Percentiles rank a stretch among this genome's conserved stretches.
phyloP scores from a whole-genome alignment of 2,888 invertebrate genomes.

The Ephialtes manifestator region DNA sequence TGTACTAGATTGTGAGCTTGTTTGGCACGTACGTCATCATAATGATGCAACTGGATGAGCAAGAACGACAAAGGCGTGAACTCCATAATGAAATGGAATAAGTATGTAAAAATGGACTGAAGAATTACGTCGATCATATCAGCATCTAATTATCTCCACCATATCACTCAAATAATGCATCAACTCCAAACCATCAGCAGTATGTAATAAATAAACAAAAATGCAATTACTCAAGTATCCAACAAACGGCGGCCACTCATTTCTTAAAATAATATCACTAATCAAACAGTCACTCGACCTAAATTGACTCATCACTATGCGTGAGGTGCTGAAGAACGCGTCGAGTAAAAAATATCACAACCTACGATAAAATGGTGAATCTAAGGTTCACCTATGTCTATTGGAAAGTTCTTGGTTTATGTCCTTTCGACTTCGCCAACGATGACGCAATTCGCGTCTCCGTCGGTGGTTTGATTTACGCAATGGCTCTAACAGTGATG shows the following conservation, averaged over 20 bases:
- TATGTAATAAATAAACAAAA: slow-evolving; percentile 5
- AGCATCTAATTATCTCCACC: not conserved
- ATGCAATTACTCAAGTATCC: slow-evolving; percentile 10
- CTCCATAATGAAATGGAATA: not conserved
- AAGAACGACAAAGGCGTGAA: not conserved
- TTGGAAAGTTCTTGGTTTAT: slow-evolving; percentile 56
- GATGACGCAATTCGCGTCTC: slow-evolving; percentile 28
- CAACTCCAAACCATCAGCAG: not conserved
- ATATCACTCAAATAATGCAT: not conserved
- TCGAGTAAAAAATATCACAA: not conserved
- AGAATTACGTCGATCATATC: not conserved
- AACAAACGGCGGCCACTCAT: not conserved
- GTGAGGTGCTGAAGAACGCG: slow-evolving; percentile 5
- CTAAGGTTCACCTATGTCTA: slow-evolving; percentile 13
- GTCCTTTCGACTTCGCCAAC: slow-evolving; percentile 26
- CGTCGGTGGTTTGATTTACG: slow-evolving; percentile 12
- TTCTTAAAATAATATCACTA: slow-evolving; percentile 21
- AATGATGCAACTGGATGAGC: slow-evolving; percentile 66
- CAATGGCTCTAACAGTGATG: not conserved
- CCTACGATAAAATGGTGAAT: slow-evolving; percentile 29
- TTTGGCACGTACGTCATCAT: slow-evolving; percentile 63
- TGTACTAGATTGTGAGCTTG: slow-evolving; percentile 52
- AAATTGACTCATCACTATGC: not conserved
- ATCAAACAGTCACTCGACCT: not conserved
- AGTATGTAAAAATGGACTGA: not conserved